Evolutionary conservation across 2,113 vertebrate genomes (phyloP).

Genomic region (Promerops cafer): DNA sequence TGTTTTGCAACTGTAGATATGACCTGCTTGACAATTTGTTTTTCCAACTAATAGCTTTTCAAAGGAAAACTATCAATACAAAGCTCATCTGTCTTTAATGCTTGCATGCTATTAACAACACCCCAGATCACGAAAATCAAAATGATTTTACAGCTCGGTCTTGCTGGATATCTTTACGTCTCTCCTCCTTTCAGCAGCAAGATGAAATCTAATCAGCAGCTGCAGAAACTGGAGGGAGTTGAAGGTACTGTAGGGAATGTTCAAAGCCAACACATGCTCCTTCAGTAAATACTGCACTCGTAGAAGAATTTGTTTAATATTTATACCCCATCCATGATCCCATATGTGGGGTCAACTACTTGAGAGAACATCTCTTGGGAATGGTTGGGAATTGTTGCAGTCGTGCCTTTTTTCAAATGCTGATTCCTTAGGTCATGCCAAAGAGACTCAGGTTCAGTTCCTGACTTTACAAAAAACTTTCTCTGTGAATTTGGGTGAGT

Average conservation of each 20-base stretch:
- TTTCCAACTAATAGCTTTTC: slow-evolving; percentile 29
- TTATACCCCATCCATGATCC: background rate
- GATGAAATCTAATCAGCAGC: background rate
- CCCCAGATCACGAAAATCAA: background rate
- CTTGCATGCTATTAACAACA: background rate
- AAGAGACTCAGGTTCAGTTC: background rate
- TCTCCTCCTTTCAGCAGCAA: background rate
- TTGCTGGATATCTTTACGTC: background rate
- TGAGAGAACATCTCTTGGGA: background rate
- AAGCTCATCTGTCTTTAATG: background rate
- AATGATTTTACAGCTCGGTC: background rate
- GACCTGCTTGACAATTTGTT: slow-evolving; percentile 29
- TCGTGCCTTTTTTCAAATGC: background rate
- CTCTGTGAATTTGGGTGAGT: background rate
- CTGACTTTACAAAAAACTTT: background rate
- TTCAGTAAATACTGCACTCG: background rate
- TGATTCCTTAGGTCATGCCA: background rate
- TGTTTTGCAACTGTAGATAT: background rate
- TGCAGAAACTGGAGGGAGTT: background rate
- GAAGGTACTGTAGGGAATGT: background rate
- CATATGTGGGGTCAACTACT: background rate
- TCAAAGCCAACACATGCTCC: background rate
- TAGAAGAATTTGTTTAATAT: background rate
- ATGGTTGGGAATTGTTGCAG: background rate
- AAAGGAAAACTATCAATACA: slow-evolving; percentile 17